Evolutionary conservation across 2,888 invertebrate species (phyloP), one percentile per base, ranked within the genome.

Genomic region (Sipunculus nudus): DNA sequence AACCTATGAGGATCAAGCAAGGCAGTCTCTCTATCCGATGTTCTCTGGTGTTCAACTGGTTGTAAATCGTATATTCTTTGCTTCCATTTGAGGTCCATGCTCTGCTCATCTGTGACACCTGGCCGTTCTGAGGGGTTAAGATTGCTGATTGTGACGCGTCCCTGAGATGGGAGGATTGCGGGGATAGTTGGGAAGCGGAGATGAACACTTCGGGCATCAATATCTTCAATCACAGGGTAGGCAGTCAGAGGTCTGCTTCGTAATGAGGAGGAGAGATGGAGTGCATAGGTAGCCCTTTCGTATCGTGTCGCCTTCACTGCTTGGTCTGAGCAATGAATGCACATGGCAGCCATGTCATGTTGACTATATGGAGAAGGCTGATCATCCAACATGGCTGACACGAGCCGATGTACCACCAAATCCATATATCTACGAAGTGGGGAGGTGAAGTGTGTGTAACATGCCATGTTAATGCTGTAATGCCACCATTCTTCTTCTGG

Each of bases 401-500:
- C 49, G 38, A 81, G 35, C 26, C 78, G 67, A 75, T 78, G 79
- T 29, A 74, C 73, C 5, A 77, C 71, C 26, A 80, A 61, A 56
- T 79, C 78, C 26, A 78, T 71, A 61, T 73, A 79, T 28, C 75
- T 55, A n/a, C 67, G 61, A 16, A 77, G 62, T 8, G 81, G 81
- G 29, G 71, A 72, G 25, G 78, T 76, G 53, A 77, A 74, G 39
- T 68, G 65, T 2, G 74, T 75, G 61, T 72, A 78, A 6, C 65
- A 63, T 8, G 59, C 38, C 26, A 73, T 39, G 59, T 77, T 75
- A 5, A 79, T 58, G 0, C 65, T 61, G 57, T 75, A 78, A 50
- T 78, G 77, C 21, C 59, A 26, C 4, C 4, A 32, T 23, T 55
- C 48, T 5, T 58, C 56, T 10, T 31, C 29, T 0, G 31, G 26